Percentiles rank a stretch among this genome's conserved stretches.
phyloP scores from a whole-genome alignment of 1,140 invertebrate genomes.

The Phenacoccus solenopsis region DNA sequence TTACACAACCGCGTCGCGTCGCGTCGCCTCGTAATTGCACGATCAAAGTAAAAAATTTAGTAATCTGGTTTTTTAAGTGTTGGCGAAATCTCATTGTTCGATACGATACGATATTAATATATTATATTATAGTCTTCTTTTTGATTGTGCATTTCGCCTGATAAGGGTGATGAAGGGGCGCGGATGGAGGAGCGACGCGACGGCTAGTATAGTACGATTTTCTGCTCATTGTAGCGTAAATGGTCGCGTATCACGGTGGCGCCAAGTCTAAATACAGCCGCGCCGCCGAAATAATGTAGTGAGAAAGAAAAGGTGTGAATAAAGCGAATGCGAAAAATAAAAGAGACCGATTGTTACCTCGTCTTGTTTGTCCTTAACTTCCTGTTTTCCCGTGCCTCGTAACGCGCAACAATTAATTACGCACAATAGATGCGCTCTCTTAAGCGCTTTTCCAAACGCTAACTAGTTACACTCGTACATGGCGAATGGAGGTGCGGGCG shows the following conservation, averaged over 20 bases:
- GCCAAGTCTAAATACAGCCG: neutral
- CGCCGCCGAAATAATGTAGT: neutral
- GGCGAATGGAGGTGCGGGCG: neutral
- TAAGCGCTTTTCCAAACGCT: neutral
- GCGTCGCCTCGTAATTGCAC: no score
- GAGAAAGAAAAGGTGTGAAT: slow-evolving; percentile 1
- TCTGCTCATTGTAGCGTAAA: neutral
- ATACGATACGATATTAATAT: no score
- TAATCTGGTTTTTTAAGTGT: no score
- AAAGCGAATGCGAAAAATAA: neutral
- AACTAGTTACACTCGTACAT: neutral
- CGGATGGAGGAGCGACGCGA: neutral
- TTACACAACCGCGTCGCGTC: no score
- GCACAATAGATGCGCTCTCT: neutral
- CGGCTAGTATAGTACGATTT: neutral
- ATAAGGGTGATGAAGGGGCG: neutral
- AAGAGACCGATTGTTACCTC: slow-evolving; percentile 1
- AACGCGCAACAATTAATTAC: neutral
- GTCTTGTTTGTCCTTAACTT: neutral
- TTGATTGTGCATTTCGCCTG: neutral
- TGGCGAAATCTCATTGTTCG: no score
- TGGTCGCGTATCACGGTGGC: neutral
- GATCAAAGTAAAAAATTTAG: no score
- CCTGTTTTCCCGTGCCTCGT: neutral
- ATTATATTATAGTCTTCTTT: no score